phyloP scores from a whole-genome alignment of 2,113 vertebrate genomes.

The Corythornis vintsioides region DNA sequence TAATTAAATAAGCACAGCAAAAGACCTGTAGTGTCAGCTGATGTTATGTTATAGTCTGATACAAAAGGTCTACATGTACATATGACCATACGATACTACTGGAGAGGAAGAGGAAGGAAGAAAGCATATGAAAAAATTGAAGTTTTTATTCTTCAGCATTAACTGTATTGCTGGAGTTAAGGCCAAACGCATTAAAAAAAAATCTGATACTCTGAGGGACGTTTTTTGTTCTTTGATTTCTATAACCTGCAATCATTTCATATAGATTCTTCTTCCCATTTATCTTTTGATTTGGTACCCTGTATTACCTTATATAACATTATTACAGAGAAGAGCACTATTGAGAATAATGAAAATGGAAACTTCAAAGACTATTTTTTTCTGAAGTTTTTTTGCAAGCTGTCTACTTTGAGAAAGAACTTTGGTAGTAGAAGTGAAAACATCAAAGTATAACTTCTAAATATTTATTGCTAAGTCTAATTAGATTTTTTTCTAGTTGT shows the following conservation, averaged over 20 bases:
- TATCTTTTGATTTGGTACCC: neutral
- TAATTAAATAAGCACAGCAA: neutral
- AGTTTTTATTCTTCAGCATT: neutral
- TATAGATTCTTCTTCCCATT: neutral
- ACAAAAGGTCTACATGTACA: fast-evolving
- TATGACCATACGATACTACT: neutral
- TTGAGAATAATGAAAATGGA: neutral
- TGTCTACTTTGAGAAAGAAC: neutral
- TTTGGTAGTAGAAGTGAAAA: neutral
- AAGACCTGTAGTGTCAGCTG: neutral
- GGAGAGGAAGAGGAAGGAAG: neutral
- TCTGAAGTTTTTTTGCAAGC: neutral
- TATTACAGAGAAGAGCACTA: neutral
- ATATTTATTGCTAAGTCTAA: slow-evolving; percentile 23
- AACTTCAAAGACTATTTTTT: neutral
- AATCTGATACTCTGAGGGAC: neutral
- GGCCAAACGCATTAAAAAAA: neutral
- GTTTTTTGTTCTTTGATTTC: neutral
- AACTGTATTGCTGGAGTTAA: neutral
- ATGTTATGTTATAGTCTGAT: neutral
- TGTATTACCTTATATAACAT: neutral
- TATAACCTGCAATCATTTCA: neutral
- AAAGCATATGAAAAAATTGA: neutral
- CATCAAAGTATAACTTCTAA: slow-evolving; percentile 11
- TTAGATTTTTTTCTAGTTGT: slow-evolving; percentile 15